Evolutionary conservation across 2,888 invertebrate species (phyloP).

Genomic region (Nudaria mundana): DNA sequence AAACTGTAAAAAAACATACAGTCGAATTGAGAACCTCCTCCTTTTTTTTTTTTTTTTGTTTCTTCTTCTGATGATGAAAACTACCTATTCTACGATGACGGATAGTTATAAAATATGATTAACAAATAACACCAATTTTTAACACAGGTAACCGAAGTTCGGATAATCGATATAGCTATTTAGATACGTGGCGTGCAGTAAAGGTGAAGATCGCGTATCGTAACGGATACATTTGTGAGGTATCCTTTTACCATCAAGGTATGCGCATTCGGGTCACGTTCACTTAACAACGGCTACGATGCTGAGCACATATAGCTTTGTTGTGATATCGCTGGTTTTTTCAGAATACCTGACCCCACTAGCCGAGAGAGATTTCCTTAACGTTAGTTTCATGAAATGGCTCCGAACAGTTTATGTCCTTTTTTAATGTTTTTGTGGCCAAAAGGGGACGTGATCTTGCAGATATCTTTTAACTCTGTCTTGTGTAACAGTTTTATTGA

Average conservation of each 20-base stretch:
- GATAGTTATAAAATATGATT: too few species aligned
- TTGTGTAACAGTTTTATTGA: too few species aligned
- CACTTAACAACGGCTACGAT: constrained; percentile 67
- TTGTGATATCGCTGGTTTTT: constrained; percentile 74
- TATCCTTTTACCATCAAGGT: constrained; percentile 62
- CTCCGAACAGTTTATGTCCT: constrained; percentile 54
- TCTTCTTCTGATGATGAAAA: too few species aligned
- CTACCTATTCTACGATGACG: too few species aligned
- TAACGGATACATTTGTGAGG: constrained; percentile 74
- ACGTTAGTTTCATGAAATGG: constrained; percentile 54
- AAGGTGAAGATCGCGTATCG: constrained; percentile 70
- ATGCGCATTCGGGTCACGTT: constrained; percentile 70
- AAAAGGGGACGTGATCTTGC: constrained; percentile 44
- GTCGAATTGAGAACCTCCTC: too few species aligned
- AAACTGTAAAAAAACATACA: too few species aligned
- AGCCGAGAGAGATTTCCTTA: constrained; percentile 61
- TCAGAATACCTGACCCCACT: constrained; percentile 72
- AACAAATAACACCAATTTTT: too few species aligned
- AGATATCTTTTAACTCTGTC: too few species aligned
- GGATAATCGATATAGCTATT: too few species aligned
- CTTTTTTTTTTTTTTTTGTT: too few species aligned
- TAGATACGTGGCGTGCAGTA: too few species aligned
- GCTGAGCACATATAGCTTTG: constrained; percentile 72
- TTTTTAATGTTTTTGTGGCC: constrained; percentile 51
- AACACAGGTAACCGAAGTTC: too few species aligned